Base-by-base conservation (phyloP, 2,797 vertebrate genomes). In the Sebastes nivosus region DNA sequence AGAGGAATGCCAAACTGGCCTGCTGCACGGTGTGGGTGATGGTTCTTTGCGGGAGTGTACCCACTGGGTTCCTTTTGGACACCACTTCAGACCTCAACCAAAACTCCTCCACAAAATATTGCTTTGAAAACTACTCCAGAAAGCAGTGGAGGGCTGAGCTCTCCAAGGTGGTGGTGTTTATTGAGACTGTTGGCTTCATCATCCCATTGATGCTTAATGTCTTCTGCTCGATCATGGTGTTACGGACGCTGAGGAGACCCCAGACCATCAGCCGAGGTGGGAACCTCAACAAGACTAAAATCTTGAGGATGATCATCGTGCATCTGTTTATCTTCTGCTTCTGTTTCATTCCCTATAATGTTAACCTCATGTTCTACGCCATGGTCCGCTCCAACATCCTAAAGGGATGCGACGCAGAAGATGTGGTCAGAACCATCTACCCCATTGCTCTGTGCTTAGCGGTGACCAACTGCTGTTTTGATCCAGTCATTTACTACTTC, bases 401-500 rank as follows among this genome's bases (percentile, higher is more conserved):
- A 24, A 87, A 92, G 27, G 97, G 97, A 22, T 99, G 98, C 67
- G 73, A 93, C 0, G 93, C 94, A 16, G 96, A 96, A 38, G 20
- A 88, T 0, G 96, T 97, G 54, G 97, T 99, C 67, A 95, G 97
- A 87, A 97, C 95, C 22, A 97, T 99, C 94, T 98, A 99, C 80
- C 99, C 98, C 1, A 91, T 99, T 13, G 97, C 98, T 6, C 93
- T 99, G 42, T 99, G 98, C 94, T 95, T 99, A 1, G 97, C 98
- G 0, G 97, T 98, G 80, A 97, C 97, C 73, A 99, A 99, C 94
- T 99, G 99, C 79, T 99, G 98, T 73, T 99, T 99, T 83, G 98
- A 99, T 85, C 99, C 99, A 0, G 96, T 99, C 34, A 93, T 99
- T 86, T 99, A 99, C 87, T 99, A 99, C 85, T 99, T 99, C 84